Conservation (phyloP, 2,797 vertebrate genomes). For the Lindbergichthys nudifrons region DNA sequence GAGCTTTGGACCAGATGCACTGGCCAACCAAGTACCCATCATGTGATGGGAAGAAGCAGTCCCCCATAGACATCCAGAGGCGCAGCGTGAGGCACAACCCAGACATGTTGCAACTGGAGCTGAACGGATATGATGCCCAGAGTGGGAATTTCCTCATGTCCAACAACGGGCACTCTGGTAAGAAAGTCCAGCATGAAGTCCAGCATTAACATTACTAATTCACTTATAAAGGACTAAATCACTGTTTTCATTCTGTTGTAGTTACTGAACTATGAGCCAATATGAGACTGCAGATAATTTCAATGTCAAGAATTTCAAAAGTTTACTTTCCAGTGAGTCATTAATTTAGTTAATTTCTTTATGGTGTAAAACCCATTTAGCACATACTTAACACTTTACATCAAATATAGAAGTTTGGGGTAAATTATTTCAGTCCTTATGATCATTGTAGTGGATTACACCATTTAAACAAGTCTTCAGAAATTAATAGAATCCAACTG, state of each 20-base stretch:
- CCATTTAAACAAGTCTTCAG: not conserved
- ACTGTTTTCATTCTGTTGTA: not conserved
- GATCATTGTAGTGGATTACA: not conserved
- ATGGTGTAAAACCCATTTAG: not conserved
- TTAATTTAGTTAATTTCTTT: not conserved
- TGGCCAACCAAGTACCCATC: slow-evolving; percentile 84
- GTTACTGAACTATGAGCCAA: not conserved
- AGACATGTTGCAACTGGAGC: slow-evolving; percentile 77
- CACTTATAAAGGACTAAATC: not conserved
- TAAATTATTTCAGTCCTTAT: too few relatives aligned
- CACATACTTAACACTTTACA: not conserved
- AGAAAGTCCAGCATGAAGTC: not conserved
- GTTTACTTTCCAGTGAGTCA: not conserved
- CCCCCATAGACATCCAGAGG: slow-evolving; percentile 90
- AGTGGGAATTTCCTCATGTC: slow-evolving; percentile 82
- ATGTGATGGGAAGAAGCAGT: slow-evolving; percentile 88
- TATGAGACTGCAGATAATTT: not conserved
- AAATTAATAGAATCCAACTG: not conserved
- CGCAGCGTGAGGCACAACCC: slow-evolving; percentile 83
- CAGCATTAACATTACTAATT: not conserved
- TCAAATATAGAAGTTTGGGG: too few relatives aligned
- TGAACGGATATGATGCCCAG: slow-evolving; percentile 83
- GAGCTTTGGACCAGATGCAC: slow-evolving; percentile 86
- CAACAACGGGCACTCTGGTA: slow-evolving; percentile 95
- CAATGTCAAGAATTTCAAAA: not conserved